Evolutionary conservation across 2,797 vertebrate species (phyloP), one percentile per base, ranked within the genome.

Genomic region (Rhyacichthys aspro): DNA sequence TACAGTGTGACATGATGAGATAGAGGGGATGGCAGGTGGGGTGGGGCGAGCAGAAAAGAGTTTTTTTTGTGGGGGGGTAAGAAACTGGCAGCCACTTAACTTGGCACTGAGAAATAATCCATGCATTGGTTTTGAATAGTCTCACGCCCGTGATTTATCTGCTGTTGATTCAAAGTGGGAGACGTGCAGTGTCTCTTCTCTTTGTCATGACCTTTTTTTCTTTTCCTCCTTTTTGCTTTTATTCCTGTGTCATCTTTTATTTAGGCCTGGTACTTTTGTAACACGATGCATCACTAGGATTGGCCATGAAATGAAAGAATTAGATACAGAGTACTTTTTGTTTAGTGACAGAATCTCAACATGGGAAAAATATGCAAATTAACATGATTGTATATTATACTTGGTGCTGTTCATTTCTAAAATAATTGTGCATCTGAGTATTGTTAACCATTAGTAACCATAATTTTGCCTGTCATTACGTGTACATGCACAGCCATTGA

Each of bases 1-100:
- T 92, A 87, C 79, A 86, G 84, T 78, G 77, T 80, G 82, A 90
- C 79, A 66, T 81, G 89, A 88, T 82, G 69, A 82, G 85, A 84
- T 78, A 59, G 68, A 16, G 78, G 65, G 75, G 72, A 65, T 70
- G 59, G 70, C n/a, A 48, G 53, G 65, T 37, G 45, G 68, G 62
- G 37, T 70, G 72, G 61, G 8, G 66, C 4, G 39, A 17, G 39
- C 61, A 68, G 50, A 72, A 64, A 53, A 54, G 38, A 43, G 38
- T 55, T 55, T 55, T 54, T 58, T 76, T 65, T 2, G 23, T 3
- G 23, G 23, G 23, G 15, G 58, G 57, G 62, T 67, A 46, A 71
- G 70, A 77, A 82, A 74, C 77, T 88, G 89, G 84, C 71, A 88
- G 74, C 82, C 86, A 61, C 84, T 89, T 91, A 85, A 82, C 63